Evolutionary conservation across 2,888 invertebrate species (phyloP).

Genomic region (Caenorhabditis japonica): DNA sequence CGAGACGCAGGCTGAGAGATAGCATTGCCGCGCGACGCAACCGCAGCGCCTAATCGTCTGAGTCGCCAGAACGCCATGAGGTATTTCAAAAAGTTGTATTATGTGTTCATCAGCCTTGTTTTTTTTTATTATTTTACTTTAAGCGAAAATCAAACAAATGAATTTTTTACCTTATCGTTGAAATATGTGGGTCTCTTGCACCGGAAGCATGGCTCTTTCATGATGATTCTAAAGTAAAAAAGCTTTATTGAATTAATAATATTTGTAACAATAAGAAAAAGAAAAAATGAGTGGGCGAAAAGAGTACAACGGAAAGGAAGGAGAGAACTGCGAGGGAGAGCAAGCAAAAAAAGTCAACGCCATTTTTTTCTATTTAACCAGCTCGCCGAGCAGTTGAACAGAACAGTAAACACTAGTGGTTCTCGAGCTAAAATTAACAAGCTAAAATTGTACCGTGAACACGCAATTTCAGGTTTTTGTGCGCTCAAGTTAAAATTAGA

Average conservation of each 20-base stretch:
- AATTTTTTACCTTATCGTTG: conserved; percentile 77
- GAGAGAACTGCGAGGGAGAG: conserved; percentile 15
- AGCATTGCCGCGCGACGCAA: too few relatives aligned
- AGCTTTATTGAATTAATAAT: conserved; percentile 6
- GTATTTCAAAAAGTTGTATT: too few relatives aligned
- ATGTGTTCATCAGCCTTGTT: too few relatives aligned
- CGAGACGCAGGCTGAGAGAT: too few relatives aligned
- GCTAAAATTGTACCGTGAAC: conserved; percentile 25
- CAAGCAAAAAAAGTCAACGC: conserved; percentile 22
- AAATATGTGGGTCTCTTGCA: conserved; percentile 77
- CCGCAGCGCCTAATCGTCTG: too few relatives aligned
- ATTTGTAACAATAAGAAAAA: conserved; percentile 23
- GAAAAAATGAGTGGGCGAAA: conserved; percentile 13
- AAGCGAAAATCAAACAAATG: too few relatives aligned
- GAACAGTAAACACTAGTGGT: conserved; percentile 36
- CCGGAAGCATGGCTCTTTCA: conserved; percentile 77
- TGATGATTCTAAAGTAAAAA: conserved; percentile 39
- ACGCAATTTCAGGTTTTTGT: conserved; percentile 16
- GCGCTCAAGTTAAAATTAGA: conserved; percentile 8
- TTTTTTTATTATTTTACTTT: too few relatives aligned
- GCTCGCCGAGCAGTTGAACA: conserved; percentile 11
- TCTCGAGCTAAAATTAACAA: neutral
- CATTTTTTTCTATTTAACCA: conserved; percentile 39
- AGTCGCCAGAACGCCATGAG: too few relatives aligned
- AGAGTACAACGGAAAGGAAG: neutral